Evolutionary conservation across 2,797 vertebrate genomes (phyloP).

Genomic region (Helicolenus hilgendorfi): DNA sequence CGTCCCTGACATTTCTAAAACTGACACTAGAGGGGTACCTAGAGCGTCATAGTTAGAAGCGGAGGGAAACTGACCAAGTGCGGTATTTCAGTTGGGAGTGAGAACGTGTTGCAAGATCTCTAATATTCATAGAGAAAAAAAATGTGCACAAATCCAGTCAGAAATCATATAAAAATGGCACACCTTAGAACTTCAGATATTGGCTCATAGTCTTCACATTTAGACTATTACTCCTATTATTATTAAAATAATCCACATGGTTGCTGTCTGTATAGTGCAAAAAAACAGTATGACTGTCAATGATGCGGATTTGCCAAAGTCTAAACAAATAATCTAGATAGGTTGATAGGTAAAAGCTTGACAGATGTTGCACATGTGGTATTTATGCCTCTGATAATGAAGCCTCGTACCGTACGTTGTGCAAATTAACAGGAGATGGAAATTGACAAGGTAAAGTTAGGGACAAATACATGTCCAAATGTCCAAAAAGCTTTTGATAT

Average conservation of each 20-base stretch:
- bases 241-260: neutral
- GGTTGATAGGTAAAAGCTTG: neutral
- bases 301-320: neutral
- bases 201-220: neutral
- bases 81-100: neutral
- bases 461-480: neutral
- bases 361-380: neutral
- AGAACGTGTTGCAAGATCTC: neutral
- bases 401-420: neutral
- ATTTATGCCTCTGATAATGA: neutral
- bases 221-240: fast-evolving
- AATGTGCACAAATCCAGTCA: neutral
- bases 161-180: no score
- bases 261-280: neutral
- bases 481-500: neutral
- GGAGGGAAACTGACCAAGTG: neutral
- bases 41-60: no score
- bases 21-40: fast-evolving
- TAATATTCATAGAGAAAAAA: neutral
- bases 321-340: neutral
- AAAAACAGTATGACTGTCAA: neutral
- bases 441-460: neutral
- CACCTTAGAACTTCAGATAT: neutral
- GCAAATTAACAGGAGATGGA: neutral
- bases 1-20: no score